A percentile compares a stretch with the other conserved stretches of the same genome.
Evolutionary conservation across 2,888 invertebrate genomes (phyloP).

Genomic region (Iphiclides podalirius): DNA sequence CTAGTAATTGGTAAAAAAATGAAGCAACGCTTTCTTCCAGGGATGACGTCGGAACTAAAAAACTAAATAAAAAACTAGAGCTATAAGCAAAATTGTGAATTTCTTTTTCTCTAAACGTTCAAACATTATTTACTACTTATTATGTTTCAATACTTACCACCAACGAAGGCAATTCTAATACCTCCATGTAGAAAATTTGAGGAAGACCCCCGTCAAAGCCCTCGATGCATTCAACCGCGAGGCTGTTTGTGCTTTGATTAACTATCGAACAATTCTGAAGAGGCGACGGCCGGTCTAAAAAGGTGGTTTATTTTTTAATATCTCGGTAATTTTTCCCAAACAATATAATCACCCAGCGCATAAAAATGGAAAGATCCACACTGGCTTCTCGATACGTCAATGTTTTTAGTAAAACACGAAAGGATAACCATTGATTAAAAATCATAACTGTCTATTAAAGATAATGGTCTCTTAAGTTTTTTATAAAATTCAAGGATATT

Average conservation of each 20-base stretch:
- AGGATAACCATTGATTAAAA: too few species aligned
- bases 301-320: not conserved
- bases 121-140: too few species aligned
- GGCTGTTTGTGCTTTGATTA: constrained; percentile 84
- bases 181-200: constrained; percentile 89
- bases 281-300: constrained; percentile 89
- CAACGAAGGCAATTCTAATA: constrained; percentile 85
- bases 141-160: constrained; percentile 43
- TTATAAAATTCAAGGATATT: too few species aligned
- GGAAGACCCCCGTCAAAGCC: constrained; percentile 92
- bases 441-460: too few species aligned
- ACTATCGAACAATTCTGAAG: constrained; percentile 91
- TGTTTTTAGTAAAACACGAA: too few species aligned
- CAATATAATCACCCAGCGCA: too few species aligned
- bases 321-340: too few species aligned
- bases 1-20: constrained; percentile 20
- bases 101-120: too few species aligned
- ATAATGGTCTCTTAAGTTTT: too few species aligned
- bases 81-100: too few species aligned
- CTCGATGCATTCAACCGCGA: constrained; percentile 89
- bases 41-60: not conserved
- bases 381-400: too few species aligned
- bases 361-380: too few species aligned
- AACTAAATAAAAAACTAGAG: not conserved
- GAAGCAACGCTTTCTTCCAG: not conserved